A percentile compares a stretch with the other conserved stretches of the same genome.
These are phyloP conservation scores for Drosophila pegasa DNA, from an alignment of 2,888 invertebrate genomes.

Conservation along the genomic window DNA sequence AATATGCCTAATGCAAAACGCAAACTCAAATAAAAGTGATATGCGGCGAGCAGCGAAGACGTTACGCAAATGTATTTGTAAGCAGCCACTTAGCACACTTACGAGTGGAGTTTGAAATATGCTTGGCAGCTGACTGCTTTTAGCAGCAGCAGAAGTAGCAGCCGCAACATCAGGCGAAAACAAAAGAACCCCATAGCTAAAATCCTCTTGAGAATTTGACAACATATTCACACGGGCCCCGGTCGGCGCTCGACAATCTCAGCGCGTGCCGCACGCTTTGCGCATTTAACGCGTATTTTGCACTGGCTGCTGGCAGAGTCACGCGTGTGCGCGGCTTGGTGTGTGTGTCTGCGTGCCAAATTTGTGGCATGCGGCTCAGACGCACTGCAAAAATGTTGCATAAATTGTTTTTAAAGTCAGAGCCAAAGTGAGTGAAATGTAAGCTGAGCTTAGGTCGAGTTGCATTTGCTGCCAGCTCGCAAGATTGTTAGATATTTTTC, in stretches of 20 bases:
- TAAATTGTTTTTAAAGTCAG: conserved; percentile 72
- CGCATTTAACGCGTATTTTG: conserved; percentile 79
- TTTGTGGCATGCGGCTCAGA: conserved; percentile 26
- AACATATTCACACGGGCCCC: conserved; percentile 72
- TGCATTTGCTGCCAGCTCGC: conserved; percentile 17
- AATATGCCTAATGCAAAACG: conserved; percentile 79
- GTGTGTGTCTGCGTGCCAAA: conserved; percentile 21
- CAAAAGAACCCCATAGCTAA: conserved; percentile 54
- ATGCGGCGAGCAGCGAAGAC: conserved; percentile 39
- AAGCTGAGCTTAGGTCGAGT: conserved; percentile 47
- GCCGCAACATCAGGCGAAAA: conserved; percentile 27
- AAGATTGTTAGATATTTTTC: conserved; percentile 14
- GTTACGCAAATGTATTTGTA: conserved; percentile 74
- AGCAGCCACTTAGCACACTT: conserved; percentile 81
- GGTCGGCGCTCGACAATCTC: conserved; percentile 58
- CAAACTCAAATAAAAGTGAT: conserved; percentile 80
- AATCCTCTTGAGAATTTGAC: conserved; percentile 78
- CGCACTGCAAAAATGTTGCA: conserved; percentile 58
- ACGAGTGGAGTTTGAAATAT: conserved; percentile 75
- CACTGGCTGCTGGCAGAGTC: conserved; percentile 50
- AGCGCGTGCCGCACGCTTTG: conserved; percentile 79
- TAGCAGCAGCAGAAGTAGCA: conserved; percentile 35
- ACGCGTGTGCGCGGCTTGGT: conserved; percentile 9
- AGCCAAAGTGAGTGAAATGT: conserved; percentile 65
- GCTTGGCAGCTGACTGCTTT: conserved; percentile 68